Evolutionary conservation across 2,797 vertebrate species (phyloP).

Genomic region (Macrochelys suwanniensis): DNA sequence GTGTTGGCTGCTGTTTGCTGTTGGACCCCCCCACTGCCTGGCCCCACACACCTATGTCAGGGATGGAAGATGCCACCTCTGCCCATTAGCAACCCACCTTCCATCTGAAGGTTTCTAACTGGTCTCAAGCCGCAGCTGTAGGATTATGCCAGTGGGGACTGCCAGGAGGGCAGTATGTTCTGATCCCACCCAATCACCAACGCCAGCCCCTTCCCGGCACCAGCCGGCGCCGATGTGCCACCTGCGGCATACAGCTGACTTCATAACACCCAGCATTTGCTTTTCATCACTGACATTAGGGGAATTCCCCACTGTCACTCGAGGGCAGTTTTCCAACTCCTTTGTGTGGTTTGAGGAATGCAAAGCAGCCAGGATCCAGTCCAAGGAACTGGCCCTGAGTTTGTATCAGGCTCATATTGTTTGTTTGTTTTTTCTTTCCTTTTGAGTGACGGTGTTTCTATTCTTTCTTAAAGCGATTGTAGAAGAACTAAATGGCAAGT

Average conservation of each 20-base stretch:
- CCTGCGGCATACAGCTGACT: rapidly evolving
- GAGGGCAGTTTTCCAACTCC: not conserved
- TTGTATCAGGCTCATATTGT: not conserved
- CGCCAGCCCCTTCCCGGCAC: not conserved
- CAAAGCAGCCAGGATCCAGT: not conserved
- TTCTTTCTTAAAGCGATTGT: not conserved
- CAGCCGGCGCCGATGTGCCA: not conserved
- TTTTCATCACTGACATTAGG: not conserved
- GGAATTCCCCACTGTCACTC: not conserved
- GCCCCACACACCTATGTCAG: not conserved
- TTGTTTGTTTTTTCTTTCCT: not conserved
- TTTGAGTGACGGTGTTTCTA: not conserved
- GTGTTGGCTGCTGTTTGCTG: too few relatives aligned
- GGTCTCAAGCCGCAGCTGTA: not conserved
- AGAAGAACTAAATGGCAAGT: not conserved
- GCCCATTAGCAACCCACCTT: not conserved
- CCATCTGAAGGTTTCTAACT: not conserved
- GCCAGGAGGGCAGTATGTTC: not conserved
- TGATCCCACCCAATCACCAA: not conserved
- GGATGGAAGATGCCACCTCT: not conserved
- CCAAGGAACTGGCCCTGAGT: not conserved
- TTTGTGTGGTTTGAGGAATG: not conserved
- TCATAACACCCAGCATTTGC: not conserved
- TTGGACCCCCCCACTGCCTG: not conserved
- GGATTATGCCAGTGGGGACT: not conserved